Conservation (phyloP, 2,797 vertebrate genomes). For the Rhinophrynus dorsalis region DNA sequence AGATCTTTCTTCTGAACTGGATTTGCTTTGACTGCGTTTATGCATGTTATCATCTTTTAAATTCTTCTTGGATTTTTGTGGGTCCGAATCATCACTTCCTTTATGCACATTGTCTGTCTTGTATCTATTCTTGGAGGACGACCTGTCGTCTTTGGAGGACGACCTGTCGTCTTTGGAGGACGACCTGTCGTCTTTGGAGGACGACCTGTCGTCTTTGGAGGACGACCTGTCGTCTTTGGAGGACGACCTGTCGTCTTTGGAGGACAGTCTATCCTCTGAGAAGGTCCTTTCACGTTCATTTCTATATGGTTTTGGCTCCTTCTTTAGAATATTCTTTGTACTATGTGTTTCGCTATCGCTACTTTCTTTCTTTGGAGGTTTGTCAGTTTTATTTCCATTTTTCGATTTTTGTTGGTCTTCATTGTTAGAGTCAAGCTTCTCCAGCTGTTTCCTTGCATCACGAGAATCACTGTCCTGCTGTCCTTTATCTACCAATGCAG, state of each 20-base stretch:
- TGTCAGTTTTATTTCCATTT: slow-evolving; percentile 75
- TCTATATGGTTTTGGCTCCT: slow-evolving; percentile 63
- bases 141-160: not conserved
- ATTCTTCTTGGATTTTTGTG: slow-evolving; percentile 59
- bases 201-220: slow-evolving; percentile 75
- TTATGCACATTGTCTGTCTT: slow-evolving; percentile 75
- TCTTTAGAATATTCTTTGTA: slow-evolving; percentile 61
- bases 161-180: no score
- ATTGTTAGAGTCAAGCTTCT: slow-evolving; percentile 75
- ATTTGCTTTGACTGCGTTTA: slow-evolving; percentile 69
- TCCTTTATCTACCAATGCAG: slow-evolving; percentile 66
- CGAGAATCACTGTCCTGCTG: slow-evolving; percentile 63
- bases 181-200: slow-evolving; percentile 70
- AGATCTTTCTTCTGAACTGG: slow-evolving; percentile 77
- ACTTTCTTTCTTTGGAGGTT: slow-evolving; percentile 76
- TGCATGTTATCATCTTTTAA: slow-evolving; percentile 65
- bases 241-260: slow-evolving; percentile 70
- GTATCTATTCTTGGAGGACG: slow-evolving; percentile 70
- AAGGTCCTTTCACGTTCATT: slow-evolving; percentile 79
- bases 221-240: slow-evolving; percentile 2
- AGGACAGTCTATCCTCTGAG: slow-evolving; percentile 75
- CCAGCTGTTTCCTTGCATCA: slow-evolving; percentile 74
- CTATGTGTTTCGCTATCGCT: slow-evolving; percentile 62
- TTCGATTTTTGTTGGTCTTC: slow-evolving; percentile 85
- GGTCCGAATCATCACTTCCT: slow-evolving; percentile 67